These are phyloP conservation scores for Cephus nigrinus DNA, from an alignment of 2,888 invertebrate genomes.

Conservation along the genomic window DNA sequence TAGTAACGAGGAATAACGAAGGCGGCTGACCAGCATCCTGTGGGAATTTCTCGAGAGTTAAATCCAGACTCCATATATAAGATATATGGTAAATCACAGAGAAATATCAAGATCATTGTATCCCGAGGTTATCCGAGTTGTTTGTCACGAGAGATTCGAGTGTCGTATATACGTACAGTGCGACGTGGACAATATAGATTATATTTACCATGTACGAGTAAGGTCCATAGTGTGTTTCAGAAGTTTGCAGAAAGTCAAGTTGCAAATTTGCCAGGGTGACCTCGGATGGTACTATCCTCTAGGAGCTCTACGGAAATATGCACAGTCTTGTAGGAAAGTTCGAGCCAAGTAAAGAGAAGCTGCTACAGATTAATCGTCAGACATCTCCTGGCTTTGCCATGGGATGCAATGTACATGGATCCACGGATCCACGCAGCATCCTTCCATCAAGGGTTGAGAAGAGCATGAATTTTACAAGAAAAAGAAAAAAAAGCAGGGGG, in stretches of 20 bases:
- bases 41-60: not conserved
- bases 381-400: not conserved
- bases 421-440: not conserved
- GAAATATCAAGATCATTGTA: not conserved
- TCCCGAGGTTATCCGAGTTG: conserved; percentile 23
- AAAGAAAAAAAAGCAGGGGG: too few relatives aligned
- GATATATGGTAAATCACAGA: not conserved
- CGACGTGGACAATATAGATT: not conserved
- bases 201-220: not conserved
- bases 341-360: not conserved
- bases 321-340: not conserved
- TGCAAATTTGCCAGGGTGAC: not conserved
- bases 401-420: not conserved
- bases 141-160: conserved; percentile 21
- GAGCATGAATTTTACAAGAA: not conserved
- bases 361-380: not conserved
- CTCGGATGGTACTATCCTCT: not conserved
- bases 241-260: not conserved
- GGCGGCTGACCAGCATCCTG: not conserved
- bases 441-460: not conserved
- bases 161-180: not conserved
- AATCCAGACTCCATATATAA: not conserved
- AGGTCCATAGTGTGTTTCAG: not conserved
- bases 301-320: not conserved
- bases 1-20: not conserved